phyloP scores from a whole-genome alignment of 2,888 invertebrate species.

The Lithosia quadra region DNA sequence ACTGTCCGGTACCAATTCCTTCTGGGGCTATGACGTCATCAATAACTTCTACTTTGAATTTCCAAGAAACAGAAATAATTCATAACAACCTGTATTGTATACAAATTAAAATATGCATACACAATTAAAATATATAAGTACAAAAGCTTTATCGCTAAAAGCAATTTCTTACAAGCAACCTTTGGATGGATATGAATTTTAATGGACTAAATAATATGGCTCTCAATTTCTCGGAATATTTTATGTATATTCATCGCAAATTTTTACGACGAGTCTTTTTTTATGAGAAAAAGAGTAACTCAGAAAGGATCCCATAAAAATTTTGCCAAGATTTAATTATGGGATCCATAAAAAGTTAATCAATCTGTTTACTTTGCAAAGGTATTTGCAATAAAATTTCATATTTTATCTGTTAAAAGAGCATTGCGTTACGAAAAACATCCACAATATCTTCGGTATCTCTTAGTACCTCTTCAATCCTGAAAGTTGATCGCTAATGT shows the following conservation, averaged over 20 bases:
- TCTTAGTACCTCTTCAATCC: no score
- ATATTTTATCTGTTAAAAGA: no score
- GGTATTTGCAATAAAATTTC: not conserved
- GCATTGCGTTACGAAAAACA: no score
- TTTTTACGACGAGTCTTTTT: slow-evolving; percentile 1
- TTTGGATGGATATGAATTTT: not conserved
- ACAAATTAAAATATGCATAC: not conserved
- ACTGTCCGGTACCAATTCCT: no score
- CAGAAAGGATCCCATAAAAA: not conserved
- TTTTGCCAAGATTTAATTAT: slow-evolving; percentile 1
- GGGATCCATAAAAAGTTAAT: not conserved
- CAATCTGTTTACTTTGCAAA: not conserved
- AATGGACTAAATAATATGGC: not conserved
- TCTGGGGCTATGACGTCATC: no score
- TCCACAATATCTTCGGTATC: no score
- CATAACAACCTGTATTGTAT: not conserved
- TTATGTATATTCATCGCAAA: not conserved
- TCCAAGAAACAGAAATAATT: no score
- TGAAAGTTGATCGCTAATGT: no score
- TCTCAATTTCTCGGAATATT: not conserved
- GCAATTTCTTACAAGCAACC: not conserved
- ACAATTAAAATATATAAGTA: not conserved
- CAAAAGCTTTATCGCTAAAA: not conserved
- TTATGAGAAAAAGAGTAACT: not conserved
- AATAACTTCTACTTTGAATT: no score